Percentiles rank a stretch among this genome's conserved stretches.
Conservation (phyloP, 37 sponge, comb jelly and placozoan species). For the Bolinopsis microptera region DNA sequence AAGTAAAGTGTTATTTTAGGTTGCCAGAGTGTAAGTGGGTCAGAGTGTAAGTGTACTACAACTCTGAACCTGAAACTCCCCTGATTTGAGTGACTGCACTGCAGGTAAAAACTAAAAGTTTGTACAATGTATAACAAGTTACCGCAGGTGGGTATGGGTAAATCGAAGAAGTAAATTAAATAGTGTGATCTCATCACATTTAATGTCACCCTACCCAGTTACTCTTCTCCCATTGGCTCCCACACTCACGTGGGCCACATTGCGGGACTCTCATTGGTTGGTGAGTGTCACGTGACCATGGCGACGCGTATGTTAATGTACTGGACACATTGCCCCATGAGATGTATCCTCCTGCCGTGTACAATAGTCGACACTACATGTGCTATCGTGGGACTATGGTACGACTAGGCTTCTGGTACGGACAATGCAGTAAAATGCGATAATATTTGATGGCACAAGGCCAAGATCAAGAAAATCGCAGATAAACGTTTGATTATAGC, state of each 20-base stretch:
- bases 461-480: too few relatives aligned
- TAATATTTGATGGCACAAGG: too few relatives aligned
- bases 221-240: not conserved
- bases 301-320: not conserved
- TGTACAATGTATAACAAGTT: not conserved
- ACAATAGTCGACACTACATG: too few relatives aligned
- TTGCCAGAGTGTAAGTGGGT: too few relatives aligned
- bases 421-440: too few relatives aligned
- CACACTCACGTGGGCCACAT: not conserved
- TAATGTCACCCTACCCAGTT: not conserved
- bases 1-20: too few relatives aligned
- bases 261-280: not conserved
- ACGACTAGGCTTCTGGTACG: too few relatives aligned
- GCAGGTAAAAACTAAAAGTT: not conserved
- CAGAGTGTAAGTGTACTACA: too few relatives aligned
- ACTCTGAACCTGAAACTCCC: too few relatives aligned
- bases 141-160: not conserved
- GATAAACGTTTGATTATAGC: too few relatives aligned
- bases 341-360: too few relatives aligned
- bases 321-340: not conserved
- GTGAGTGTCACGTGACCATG: not conserved
- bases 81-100: not conserved
- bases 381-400: too few relatives aligned
- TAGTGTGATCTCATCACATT: not conserved
- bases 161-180: not conserved